Base-by-base conservation (phyloP, 2,113 vertebrate genomes). In the Platichthys flesus region DNA sequence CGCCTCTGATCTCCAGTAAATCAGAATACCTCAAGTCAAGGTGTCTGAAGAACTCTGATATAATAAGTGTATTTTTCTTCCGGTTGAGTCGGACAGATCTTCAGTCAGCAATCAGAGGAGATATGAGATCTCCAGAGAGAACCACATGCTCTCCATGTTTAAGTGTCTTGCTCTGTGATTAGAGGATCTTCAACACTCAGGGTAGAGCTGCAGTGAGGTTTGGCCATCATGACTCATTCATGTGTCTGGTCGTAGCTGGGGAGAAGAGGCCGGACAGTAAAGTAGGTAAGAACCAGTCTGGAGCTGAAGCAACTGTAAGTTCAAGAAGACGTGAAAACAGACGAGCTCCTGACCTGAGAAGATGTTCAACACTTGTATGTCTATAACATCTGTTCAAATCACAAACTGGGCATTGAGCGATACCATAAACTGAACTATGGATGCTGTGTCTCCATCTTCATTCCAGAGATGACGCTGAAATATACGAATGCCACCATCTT, bases 171-270 rank as follows among this genome's bases (percentile, higher is more conserved):
- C 16, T 61, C 18, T 40, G 52, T 74, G 62, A 67, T 54, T 15
- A 10, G 23, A 74, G n/a, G 18, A 52, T n/a, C 5, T 52, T n/a
- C 49, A 31, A 16, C 51, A 52, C 51, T 52, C 20, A 20, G 23
- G 23, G 23, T 23, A 23, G 23, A 10, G 18, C 24, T 60, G 28
- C 61, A 78, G 31, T 26, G 10, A 37, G 26, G 49, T 65, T 63
- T 2, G 21, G 23, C 28, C 9, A 73, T 69, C 47, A 80, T 71
- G 49, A 52, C 31, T 28, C 20, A 82, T 71, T 55, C 45, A 24
- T 28, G 15, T 49, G 82, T 52, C 73, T 0, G 13, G 61, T 71
- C 60, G 51, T 35, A 65, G 52, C 60, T 60, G 45, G 23, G 56
- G 24, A 67, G 28, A 65, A 16, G 42, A 37, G 67, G 26, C 9